These are phyloP conservation scores for Cladopsammia gracilis DNA, from an alignment of 64 coral and sea anemone genomes.

Conservation along the genomic window DNA sequence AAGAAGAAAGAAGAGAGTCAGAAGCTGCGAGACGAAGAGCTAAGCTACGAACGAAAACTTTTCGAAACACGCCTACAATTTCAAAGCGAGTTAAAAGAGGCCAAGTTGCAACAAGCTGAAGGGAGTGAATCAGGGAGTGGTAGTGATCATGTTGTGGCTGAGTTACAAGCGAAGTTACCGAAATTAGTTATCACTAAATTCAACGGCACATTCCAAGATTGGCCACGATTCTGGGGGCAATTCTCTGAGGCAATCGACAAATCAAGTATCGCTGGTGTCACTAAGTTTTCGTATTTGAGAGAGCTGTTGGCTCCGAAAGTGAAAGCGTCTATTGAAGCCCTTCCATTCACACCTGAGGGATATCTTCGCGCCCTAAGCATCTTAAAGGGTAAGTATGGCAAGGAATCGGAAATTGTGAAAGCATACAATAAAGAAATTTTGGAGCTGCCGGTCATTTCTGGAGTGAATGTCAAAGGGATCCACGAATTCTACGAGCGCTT, in stretches of 20 bases:
- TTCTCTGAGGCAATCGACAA: constrained; percentile 36
- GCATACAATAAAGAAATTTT: too few species aligned
- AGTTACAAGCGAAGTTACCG: constrained; percentile 48
- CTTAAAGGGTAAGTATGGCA: constrained; percentile 44
- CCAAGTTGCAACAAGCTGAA: not conserved
- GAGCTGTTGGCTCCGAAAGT: constrained; percentile 27
- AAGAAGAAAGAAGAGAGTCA: not conserved
- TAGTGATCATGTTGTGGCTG: not conserved
- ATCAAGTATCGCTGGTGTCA: not conserved
- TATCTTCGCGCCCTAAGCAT: constrained; percentile 44
- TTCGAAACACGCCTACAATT: not conserved
- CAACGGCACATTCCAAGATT: constrained; percentile 58
- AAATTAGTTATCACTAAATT: constrained; percentile 66
- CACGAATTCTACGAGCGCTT: too few species aligned
- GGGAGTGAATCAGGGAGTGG: not conserved
- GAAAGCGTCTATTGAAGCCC: constrained; percentile 16
- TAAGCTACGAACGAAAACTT: not conserved
- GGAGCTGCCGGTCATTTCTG: too few species aligned
- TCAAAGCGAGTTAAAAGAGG: not conserved
- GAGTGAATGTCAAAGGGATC: too few species aligned
- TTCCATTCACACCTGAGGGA: constrained; percentile 51
- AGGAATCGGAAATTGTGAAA: too few species aligned
- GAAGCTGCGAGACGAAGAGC: not conserved
- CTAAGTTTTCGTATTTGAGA: constrained; percentile 58
- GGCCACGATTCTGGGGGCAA: constrained; percentile 62